Conservation (phyloP, 23 tunicate species). For the Styela plicata region DNA sequence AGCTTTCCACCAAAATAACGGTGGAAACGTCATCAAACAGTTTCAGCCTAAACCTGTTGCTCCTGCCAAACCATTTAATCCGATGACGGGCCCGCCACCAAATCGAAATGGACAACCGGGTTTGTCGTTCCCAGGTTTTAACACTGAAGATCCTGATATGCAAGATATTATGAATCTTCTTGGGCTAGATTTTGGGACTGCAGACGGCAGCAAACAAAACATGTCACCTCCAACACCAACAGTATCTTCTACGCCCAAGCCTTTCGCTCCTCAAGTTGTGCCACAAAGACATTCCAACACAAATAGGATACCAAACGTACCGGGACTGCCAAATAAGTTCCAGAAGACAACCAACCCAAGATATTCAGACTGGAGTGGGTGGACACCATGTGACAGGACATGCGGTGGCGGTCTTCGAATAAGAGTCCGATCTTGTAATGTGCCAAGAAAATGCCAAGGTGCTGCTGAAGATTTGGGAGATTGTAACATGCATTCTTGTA, state of each 20-base stretch:
- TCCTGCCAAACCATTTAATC: too few species aligned
- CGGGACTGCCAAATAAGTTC: background rate
- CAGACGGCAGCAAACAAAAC: too few species aligned
- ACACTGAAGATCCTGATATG: too few species aligned
- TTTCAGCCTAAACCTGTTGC: too few species aligned
- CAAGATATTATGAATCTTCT: too few species aligned
- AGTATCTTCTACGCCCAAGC: background rate
- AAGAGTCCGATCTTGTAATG: conserved; percentile 1
- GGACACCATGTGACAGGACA: conserved; percentile 17
- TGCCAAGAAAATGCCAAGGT: background rate
- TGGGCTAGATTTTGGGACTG: too few species aligned
- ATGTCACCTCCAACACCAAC: too few species aligned
- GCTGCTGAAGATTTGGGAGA: background rate
- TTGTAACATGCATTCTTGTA: conserved; percentile 21
- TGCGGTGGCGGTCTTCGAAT: conserved; percentile 12
- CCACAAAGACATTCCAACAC: background rate
- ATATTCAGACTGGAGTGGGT: conserved; percentile 11
- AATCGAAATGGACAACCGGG: too few species aligned
- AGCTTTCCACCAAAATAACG: too few species aligned
- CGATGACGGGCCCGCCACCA: too few species aligned
- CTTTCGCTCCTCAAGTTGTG: background rate
- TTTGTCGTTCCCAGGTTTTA: too few species aligned
- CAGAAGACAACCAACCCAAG: background rate
- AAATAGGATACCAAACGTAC: background rate
- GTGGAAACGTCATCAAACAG: too few species aligned